Percentiles rank a stretch among this genome's conserved stretches.
Evolutionary conservation across 2,888 invertebrate species (phyloP).

Genomic region (Ormyrus nitidulus): DNA sequence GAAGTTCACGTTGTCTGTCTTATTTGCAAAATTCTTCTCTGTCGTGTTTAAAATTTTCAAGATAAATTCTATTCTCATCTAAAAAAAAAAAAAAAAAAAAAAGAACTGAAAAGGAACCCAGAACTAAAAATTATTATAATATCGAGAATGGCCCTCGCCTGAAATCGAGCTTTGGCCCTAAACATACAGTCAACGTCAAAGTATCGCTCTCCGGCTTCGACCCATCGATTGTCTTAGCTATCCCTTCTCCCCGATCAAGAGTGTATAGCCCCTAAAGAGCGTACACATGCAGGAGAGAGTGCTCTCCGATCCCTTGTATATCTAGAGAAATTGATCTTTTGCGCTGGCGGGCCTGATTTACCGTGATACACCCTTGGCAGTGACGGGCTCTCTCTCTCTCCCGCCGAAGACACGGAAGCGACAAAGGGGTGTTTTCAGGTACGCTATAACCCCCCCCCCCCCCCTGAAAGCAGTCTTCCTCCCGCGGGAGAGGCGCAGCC

Average conservation of each 20-base stretch:
- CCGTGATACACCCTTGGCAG: slow-evolving; percentile 47
- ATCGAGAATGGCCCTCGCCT: neutral
- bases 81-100: too few species aligned
- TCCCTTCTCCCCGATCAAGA: neutral
- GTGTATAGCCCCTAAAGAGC: neutral
- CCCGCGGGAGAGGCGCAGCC: slow-evolving; percentile 39
- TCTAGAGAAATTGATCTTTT: slow-evolving; percentile 45
- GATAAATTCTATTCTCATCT: too few species aligned
- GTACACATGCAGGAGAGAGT: neutral
- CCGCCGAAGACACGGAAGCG: neutral
- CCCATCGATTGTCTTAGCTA: slow-evolving; percentile 34
- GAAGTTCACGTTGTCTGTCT: too few species aligned
- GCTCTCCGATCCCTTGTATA: neutral
- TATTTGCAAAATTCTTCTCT: too few species aligned
- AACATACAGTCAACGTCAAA: neutral
- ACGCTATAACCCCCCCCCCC: neutral
- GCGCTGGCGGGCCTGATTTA: slow-evolving; percentile 35
- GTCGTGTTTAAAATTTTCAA: too few species aligned
- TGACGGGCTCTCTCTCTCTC: slow-evolving; percentile 25
- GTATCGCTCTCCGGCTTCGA: neutral
- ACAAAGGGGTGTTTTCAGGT: slow-evolving; percentile 41
- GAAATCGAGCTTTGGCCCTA: slow-evolving; percentile 13
- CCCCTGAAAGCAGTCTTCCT: slow-evolving; percentile 39
- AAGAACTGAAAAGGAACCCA: too few species aligned
- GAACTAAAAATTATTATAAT: too few species aligned